Base-by-base conservation (phyloP, 2,888 invertebrate genomes). In the Arenicola marina region DNA sequence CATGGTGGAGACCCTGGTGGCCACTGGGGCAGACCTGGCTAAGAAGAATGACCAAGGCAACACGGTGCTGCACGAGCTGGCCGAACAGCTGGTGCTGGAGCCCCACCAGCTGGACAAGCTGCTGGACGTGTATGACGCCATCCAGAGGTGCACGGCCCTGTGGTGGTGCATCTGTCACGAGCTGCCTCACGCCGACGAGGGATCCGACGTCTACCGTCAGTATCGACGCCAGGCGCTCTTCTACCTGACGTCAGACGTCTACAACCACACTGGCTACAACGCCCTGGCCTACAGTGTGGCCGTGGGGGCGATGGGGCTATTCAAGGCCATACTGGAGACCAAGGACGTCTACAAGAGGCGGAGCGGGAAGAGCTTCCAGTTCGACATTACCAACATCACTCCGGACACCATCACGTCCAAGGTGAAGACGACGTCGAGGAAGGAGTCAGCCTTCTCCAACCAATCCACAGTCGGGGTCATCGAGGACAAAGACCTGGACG, bases 81-180 rank as follows among this genome's bases (percentile, higher is more conserved):
- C 74, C 2, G 51, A 66, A n/a, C 63, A 73, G 24, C 70, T 73
- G 0, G 71, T 72, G 0, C 51, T 60, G 7, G 67, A 74, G 28
- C 67, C 64, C 24, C 60, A 51, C 2, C 66, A 68, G 18, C 62
- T 55, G 21, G 56, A 66, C 0, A 51, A 58, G 1, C 70, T 73
- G 56, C 46, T 78, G n/a, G 24, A 61, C 43, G 67, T 63, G n/a
- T 66, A 44, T 46, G 33, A 55, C 26, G 45, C 51, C 44, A 62
- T 69, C 24, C 58, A 59, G 15, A 28, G 58, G 7, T 32, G 33
- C 26, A 51, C 61, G 2, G 57, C 74, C 2, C 68, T 72, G 1
- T 81, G 80, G 79, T 79, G 77, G 75, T 77, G 78, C 61, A 69
- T 73, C 31, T 65, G 69, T 15, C 62, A 75, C 31, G 73, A 72